Base-by-base conservation (phyloP, 2,797 vertebrate species). In the Odontamblyopus lacepedii region DNA sequence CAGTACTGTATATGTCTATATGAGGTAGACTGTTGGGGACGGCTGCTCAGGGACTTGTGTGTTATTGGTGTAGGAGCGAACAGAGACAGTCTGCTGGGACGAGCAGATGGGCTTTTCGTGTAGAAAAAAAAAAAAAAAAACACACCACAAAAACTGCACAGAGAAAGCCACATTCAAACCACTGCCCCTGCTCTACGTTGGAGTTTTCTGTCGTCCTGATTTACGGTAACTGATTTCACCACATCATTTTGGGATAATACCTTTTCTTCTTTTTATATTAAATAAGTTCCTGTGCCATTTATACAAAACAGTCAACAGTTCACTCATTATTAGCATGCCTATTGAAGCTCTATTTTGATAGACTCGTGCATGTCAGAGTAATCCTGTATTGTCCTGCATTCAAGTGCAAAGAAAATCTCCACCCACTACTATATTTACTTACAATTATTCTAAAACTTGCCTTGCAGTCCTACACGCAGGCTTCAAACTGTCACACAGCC, bases 101-200 rank as follows among this genome's bases (percentile, higher is more conserved):
- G 73, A 88, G 75, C 89, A 89, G 91, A 94, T 92, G 92, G 92
- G 82, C 84, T 93, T 94, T 94, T 93, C 89, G 85, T 93, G 93
- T 93, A 76, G 77, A 91, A 91, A 87, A 92, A 50, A 65, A 87
- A 87, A 85, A 35, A 35, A 65, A 87, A 87, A 85, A 35, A 35
- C 3, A 86, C 85, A 15, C 41, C 3, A 12, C 38, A 87, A 90
- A 85, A 89, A 86, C 82, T 80, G 82, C 38, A 85, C 87, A 88
- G 83, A 82, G 74, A 75, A 78, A 72, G 84, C 82, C 74, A 83
- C 82, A 87, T 81, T 86, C 87, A 72, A 69, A 82, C 67, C 48
- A 76, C 70, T 73, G 56, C 65, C 38, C 27, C 65, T 62, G 76
- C 44, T 76, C 4, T 48, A 44, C 2, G 11, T 11, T 53, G 70